These are phyloP conservation scores for Montifringilla adamsi DNA, from an alignment of 2,113 vertebrate genomes.

Conservation along the genomic window DNA sequence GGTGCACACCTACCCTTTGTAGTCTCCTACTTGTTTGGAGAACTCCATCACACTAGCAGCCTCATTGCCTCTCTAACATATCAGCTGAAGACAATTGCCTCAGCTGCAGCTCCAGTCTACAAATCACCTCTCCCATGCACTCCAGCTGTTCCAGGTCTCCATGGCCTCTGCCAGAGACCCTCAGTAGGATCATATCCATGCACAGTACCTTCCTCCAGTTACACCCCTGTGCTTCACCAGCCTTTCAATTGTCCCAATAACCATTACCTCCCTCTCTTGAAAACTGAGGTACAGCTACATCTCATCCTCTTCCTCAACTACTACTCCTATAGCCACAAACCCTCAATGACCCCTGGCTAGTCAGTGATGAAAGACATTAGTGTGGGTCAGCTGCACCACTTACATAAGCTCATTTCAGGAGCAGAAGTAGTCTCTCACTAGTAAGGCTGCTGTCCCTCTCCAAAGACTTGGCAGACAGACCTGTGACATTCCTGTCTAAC, in stretches of 20 bases:
- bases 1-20: background rate
- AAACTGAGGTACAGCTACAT: background rate
- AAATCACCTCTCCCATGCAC: background rate
- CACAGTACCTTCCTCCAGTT: background rate
- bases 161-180: background rate
- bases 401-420: background rate
- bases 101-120: background rate
- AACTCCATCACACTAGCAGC: background rate
- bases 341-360: background rate
- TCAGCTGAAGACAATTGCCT: background rate
- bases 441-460: background rate
- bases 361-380: accelerated
- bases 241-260: background rate
- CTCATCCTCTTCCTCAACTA: background rate
- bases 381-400: background rate
- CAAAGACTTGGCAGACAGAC: background rate
- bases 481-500: background rate
- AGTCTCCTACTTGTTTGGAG: background rate
- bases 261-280: background rate
- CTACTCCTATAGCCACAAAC: background rate
- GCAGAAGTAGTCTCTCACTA: background rate
- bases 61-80: background rate
- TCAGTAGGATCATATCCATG: background rate
- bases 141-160: background rate
- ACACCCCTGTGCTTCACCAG: background rate